These are phyloP conservation scores for Platichthys flesus DNA, from an alignment of 2,113 vertebrate species.

Conservation along the genomic window DNA sequence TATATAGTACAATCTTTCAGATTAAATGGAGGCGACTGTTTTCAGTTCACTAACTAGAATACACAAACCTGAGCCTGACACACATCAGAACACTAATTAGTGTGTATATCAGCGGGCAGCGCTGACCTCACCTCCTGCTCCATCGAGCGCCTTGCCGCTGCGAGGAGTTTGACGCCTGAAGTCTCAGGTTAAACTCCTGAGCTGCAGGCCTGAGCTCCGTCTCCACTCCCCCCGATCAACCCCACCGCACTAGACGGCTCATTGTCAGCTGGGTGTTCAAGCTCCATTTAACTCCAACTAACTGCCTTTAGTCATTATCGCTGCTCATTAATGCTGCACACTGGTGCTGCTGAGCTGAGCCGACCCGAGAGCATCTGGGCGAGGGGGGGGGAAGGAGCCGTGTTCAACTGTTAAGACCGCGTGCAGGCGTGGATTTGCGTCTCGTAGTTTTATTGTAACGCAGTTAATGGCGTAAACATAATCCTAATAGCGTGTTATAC, in stretches of 20 bases:
- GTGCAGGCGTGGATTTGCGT: neutral
- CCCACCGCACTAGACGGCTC: slow-evolving; percentile 57
- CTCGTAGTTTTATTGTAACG: slow-evolving; percentile 45
- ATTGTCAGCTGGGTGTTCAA: slow-evolving; percentile 79
- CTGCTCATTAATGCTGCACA: slow-evolving; percentile 68
- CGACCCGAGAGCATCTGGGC: slow-evolving; percentile 44
- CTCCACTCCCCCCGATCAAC: slow-evolving; percentile 54
- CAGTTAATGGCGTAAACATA: slow-evolving; percentile 42
- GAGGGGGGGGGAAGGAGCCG: slow-evolving; percentile 46
- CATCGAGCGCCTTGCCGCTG: slow-evolving; percentile 8
- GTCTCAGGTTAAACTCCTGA: slow-evolving; percentile 49
- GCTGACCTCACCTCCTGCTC: slow-evolving; percentile 25
- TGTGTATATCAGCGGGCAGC: slow-evolving; percentile 6
- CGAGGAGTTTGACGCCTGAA: slow-evolving; percentile 43
- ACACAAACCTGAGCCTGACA: too few relatives aligned
- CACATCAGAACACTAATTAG: neutral
- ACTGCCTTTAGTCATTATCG: slow-evolving; percentile 77
- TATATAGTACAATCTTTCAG: too few relatives aligned
- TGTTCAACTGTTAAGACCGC: slow-evolving; percentile 16
- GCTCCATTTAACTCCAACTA: slow-evolving; percentile 82
- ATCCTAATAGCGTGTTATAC: slow-evolving; percentile 34
- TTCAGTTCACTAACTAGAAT: too few relatives aligned
- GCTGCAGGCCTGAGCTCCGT: slow-evolving; percentile 43
- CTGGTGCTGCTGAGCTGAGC: slow-evolving; percentile 42
- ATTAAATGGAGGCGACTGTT: too few relatives aligned